Evolutionary conservation across 2,113 vertebrate genomes (phyloP).

Genomic region (Motacilla tschutschensis): DNA sequence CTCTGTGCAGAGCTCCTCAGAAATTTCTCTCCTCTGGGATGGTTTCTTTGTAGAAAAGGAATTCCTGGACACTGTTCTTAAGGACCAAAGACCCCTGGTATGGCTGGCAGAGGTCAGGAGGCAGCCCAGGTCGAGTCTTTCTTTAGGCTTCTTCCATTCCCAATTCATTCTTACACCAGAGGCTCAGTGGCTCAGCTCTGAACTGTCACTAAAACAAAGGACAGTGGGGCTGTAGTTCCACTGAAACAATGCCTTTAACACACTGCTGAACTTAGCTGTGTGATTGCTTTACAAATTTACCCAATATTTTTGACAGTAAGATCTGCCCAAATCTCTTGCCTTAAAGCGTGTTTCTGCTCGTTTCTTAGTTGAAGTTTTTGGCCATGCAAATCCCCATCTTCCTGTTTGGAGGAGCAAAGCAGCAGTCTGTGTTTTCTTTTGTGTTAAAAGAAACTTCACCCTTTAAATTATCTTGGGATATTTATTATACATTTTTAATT

Average conservation of each 20-base stretch:
- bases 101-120: constrained; percentile 32
- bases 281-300: not conserved
- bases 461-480: not conserved
- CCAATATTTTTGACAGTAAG: not conserved
- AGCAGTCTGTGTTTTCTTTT: not conserved
- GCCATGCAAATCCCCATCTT: not conserved
- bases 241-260: not conserved
- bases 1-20: not conserved
- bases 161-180: not conserved
- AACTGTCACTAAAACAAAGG: not conserved
- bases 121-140: not conserved
- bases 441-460: not conserved
- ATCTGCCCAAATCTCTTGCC: not conserved
- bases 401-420: not conserved
- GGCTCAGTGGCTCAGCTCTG: not conserved
- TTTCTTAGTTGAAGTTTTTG: not conserved
- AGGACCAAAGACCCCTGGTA: constrained; percentile 28
- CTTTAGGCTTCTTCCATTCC: not conserved
- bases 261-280: not conserved
- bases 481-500: not conserved
- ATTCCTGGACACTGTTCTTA: constrained; percentile 22
- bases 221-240: not conserved
- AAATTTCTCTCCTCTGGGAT: constrained; percentile 21
- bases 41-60: constrained; percentile 31
- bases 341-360: not conserved